These are phyloP conservation scores for Bombus terrestris DNA, from an alignment of 1,140 invertebrate species.

Conservation along the genomic window DNA sequence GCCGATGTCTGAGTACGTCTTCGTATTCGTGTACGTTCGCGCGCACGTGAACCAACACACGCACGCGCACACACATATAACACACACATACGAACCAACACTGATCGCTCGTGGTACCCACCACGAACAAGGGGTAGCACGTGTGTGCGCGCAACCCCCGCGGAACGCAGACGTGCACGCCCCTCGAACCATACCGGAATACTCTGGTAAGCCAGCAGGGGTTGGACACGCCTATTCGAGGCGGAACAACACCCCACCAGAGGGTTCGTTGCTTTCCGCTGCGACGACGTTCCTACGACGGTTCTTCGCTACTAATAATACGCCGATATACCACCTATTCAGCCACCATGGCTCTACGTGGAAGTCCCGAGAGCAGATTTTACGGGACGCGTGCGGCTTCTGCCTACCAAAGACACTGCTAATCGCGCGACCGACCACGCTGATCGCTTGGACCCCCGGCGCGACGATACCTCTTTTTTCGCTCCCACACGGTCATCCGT, in stretches of 20 bases:
- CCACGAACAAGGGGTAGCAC: constrained; percentile 50
- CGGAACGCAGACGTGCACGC: constrained; percentile 40
- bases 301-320: constrained; percentile 77
- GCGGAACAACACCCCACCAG: constrained; percentile 74
- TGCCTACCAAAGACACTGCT: constrained; percentile 60
- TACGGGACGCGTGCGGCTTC: constrained; percentile 73
- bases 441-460: constrained; percentile 23
- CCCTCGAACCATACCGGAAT: constrained; percentile 57
- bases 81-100: constrained; percentile 10
- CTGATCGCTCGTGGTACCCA: constrained; percentile 22
- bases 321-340: constrained; percentile 78
- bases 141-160: constrained; percentile 67
- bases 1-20: constrained; percentile 6
- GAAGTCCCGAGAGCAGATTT: constrained; percentile 61
- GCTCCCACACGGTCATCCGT: background rate
- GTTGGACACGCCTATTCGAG: constrained; percentile 71
- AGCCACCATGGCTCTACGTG: constrained; percentile 78
- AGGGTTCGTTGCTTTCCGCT: constrained; percentile 30
- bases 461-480: background rate
- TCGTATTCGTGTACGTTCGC: constrained; percentile 18
- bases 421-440: constrained; percentile 64
- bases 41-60: constrained; percentile 32
- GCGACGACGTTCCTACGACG: constrained; percentile 47
- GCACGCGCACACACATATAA: constrained; percentile 3
- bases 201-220: constrained; percentile 64